These are phyloP conservation scores for Hepsetus odoe DNA, from an alignment of 2,113 vertebrate species.

Conservation along the genomic window DNA sequence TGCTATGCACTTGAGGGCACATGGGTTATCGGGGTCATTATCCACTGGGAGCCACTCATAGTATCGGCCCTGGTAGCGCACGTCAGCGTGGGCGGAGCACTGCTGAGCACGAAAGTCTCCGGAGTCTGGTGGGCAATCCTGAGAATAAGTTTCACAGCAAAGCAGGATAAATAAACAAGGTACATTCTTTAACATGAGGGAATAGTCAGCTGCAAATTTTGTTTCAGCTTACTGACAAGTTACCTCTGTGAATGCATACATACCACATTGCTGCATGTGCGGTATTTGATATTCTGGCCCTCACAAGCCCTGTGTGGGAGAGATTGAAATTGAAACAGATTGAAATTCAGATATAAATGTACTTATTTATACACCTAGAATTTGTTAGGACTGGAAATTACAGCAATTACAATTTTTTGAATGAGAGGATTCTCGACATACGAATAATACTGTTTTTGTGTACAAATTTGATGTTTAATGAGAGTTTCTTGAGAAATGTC, in stretches of 20 bases:
- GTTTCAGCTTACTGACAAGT: neutral
- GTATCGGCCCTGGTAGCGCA: slow-evolving; percentile 87
- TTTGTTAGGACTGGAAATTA: neutral
- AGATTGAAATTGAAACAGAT: too few species aligned
- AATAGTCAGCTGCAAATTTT: neutral
- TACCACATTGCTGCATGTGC: slow-evolving; percentile 97
- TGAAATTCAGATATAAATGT: neutral
- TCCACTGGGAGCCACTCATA: slow-evolving; percentile 93
- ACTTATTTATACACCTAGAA: neutral
- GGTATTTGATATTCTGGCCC: slow-evolving; percentile 94
- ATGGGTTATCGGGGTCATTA: slow-evolving; percentile 93
- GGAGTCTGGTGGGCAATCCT: slow-evolving; percentile 91
- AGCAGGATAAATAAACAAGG: neutral
- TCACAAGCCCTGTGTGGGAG: slow-evolving; percentile 85
- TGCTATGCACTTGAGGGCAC: slow-evolving; percentile 90
- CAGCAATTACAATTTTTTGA: too few species aligned
- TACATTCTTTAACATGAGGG: neutral
- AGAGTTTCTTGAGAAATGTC: too few species aligned
- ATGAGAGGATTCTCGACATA: too few species aligned
- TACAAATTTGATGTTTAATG: too few species aligned
- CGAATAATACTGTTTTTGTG: too few species aligned
- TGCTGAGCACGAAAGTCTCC: slow-evolving; percentile 96
- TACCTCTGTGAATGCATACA: slow-evolving; percentile 64
- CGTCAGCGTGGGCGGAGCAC: slow-evolving; percentile 93
- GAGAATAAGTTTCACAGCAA: slow-evolving; percentile 4